Evolutionary conservation across 1,140 invertebrate genomes (phyloP), one percentile per base, ranked within the genome.

Genomic region (Zelostemma sp.): DNA sequence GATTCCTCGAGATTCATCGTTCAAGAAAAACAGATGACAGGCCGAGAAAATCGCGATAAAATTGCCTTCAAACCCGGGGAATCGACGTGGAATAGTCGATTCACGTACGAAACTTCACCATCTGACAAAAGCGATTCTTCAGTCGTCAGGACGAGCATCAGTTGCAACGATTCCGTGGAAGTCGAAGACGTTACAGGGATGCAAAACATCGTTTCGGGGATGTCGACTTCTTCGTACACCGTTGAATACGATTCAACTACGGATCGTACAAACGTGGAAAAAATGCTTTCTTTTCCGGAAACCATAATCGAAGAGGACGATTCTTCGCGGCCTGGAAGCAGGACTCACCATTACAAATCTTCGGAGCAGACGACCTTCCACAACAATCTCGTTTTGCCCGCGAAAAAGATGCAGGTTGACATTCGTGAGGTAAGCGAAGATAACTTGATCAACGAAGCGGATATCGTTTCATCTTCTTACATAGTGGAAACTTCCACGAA

Each of bases 331-430:
- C 61, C 67, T 0, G 14, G 51, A 2, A 63, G 68, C n/a, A 64
- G 43, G 53, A 45, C 47, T 14, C 38, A 25, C 6, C 33, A 16
- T 18, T 55, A 47, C 48, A 66, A 15, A 63, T 84, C 82, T 25
- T 84, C 81, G 25, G 85, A 85, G 2, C 81, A 86, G 50, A 87
- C 87, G 0, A 74, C 83, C 1, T 88, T 86, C 86, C 87, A 88
- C 41, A 87, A 87, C 0, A 86, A 81, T 48, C 87, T 88, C 38
- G 70, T 86, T 6, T 17, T 8, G 1, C 43, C 14, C 12, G 31
- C 0, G n/a, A 45, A 1, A 50, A 70, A 1, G 28, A 21, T 50
- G 16, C 57, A 25, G 0, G 4, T 80, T 0, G 68, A 79, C 15
- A 83, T 84, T 9, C 64, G 70, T 0, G 81, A 85, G 4, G 72